Evolutionary conservation across 2,113 vertebrate genomes (phyloP).

Genomic region (Talpa occidentalis): DNA sequence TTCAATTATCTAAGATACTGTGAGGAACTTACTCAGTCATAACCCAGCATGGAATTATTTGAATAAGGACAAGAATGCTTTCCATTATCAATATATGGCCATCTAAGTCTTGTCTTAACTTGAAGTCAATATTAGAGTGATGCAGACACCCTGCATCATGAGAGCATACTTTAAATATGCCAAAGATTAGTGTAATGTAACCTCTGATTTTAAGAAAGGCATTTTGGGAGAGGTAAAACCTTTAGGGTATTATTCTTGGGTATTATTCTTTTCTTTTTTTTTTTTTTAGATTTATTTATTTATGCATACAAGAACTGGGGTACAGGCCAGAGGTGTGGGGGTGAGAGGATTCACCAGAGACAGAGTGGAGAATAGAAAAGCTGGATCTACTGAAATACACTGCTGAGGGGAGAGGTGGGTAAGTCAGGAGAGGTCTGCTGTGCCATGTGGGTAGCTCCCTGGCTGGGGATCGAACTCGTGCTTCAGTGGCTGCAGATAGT

Average conservation of each 20-base stretch:
- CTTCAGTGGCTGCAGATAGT: no score
- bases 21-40: slow-evolving; percentile 83
- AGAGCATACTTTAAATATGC: background rate
- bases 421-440: no score
- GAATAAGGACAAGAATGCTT: slow-evolving; percentile 60
- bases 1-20: slow-evolving; percentile 59
- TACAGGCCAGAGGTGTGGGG: no score
- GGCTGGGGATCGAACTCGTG: no score
- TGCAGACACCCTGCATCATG: background rate
- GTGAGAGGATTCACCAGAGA: no score
- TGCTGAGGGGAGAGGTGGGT: no score
- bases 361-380: no score
- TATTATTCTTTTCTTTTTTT: no score
- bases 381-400: no score
- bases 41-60: slow-evolving; percentile 80
- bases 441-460: no score
- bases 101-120: background rate
- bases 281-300: no score
- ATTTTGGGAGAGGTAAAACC: background rate
- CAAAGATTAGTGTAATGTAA: background rate
- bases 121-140: slow-evolving; percentile 29
- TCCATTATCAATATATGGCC: slow-evolving; percentile 1
- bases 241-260: background rate
- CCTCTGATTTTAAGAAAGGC: background rate
- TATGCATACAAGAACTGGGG: no score